Base-by-base conservation (phyloP, 1,140 invertebrate species). In the Apis mellifera region DNA sequence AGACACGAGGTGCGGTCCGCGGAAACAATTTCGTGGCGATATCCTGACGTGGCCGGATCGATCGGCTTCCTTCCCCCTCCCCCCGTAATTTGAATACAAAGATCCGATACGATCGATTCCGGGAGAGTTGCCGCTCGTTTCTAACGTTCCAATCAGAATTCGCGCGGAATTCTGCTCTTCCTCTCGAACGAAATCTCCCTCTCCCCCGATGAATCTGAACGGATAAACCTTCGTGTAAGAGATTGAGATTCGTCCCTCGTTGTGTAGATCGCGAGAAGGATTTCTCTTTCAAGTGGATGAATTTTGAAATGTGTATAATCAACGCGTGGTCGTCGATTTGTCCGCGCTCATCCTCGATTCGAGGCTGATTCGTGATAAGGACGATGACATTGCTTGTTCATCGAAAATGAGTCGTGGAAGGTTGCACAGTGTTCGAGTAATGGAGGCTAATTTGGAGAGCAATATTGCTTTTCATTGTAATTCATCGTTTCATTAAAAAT, bases 301-400 rank as follows among this genome's bases (percentile, higher is more conserved):
- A n/a, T n/a, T n/a, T n/a, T n/a, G n/a, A n/a, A n/a, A 2, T 32
- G 92, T 93, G 32, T 42, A 91, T 93, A 93, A 93, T 93, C 91
- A 93, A 90, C 89, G 87, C 26, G 55, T 70, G 13, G 15, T 42
- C 78, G 90, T 93, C 32, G 91, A 93, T 92, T 93, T 92, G 92
- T 90, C 83, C 86, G 89, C 88, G 26, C 1, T 32, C 88, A 90
- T 92, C 90, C 88, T 71, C 84, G 70, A 13, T 66, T 42, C 69
- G 82, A n/a, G 59, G 59, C 52, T 23, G 71, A 55, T 55, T 60
- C 48, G 73, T 70, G 15, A 17, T 32, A 5, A 42, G 54, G 21
- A 42, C 60, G 19, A 42, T 21, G 83, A 80, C 84, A 84, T 69
- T 54, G 76, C 78, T 70, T 64, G 54, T 55, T 55, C 57, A 68